Percentiles rank a stretch among this genome's conserved stretches.
Conservation (phyloP, 2,797 vertebrate genomes). For the Phoxinus dragarum region DNA sequence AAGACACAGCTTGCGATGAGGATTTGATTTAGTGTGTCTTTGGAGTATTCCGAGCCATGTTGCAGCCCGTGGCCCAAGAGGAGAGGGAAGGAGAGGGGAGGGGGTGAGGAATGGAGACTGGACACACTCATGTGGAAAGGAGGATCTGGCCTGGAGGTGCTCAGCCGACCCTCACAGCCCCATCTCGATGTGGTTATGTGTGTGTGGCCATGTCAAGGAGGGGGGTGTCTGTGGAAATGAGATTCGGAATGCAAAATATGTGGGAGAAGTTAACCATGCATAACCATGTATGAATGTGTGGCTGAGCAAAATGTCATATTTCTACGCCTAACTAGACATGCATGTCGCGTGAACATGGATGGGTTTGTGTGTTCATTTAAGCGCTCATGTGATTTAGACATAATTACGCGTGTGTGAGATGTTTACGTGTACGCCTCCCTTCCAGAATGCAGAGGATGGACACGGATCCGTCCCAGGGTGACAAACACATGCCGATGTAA, state of each 20-base stretch:
- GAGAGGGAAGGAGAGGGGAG: slow-evolving; percentile 14
- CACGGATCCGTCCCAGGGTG: slow-evolving; percentile 18
- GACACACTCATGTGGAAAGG: slow-evolving; percentile 59
- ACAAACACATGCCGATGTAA: slow-evolving; percentile 39
- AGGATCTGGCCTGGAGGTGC: slow-evolving; percentile 54
- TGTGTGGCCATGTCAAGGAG: slow-evolving; percentile 19
- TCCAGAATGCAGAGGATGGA: slow-evolving; percentile 30
- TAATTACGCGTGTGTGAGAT: not conserved
- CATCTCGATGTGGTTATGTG: slow-evolving; percentile 35
- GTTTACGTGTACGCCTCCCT: not conserved
- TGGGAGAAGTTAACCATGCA: slow-evolving; percentile 47
- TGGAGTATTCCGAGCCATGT: slow-evolving; percentile 48
- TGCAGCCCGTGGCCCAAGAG: slow-evolving; percentile 57
- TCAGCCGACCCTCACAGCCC: slow-evolving; percentile 43
- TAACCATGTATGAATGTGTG: slow-evolving; percentile 48
- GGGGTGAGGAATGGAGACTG: slow-evolving; percentile 41
- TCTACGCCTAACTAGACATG: slow-evolving; percentile 19
- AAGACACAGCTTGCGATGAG: slow-evolving; percentile 52
- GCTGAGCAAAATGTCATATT: slow-evolving; percentile 42
- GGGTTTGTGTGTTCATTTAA: slow-evolving; percentile 25
- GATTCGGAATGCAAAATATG: slow-evolving; percentile 45
- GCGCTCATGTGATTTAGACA: slow-evolving; percentile 7
- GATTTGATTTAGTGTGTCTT: slow-evolving; percentile 54
- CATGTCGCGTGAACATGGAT: not conserved
- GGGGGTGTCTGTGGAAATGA: slow-evolving; percentile 37